Evolutionary conservation across 2,797 vertebrate species (phyloP).

Genomic region (Scolopax bukidnonensis): DNA sequence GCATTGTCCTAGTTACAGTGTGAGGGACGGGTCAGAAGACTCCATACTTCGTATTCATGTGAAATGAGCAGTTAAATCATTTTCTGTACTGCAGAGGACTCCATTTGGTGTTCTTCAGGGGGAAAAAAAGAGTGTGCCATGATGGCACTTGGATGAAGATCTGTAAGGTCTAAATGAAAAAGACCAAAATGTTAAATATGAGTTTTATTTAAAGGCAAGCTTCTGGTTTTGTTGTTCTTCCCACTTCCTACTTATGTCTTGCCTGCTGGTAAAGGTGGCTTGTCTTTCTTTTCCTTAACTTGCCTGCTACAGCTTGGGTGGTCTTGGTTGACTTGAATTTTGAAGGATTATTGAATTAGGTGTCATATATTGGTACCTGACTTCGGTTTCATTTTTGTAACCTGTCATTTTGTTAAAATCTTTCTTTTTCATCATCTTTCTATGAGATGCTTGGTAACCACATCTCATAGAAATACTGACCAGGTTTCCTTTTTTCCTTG

Average conservation of each 20-base stretch:
- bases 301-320: not conserved
- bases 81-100: not conserved
- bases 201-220: not conserved
- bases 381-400: not conserved
- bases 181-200: not conserved
- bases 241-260: not conserved
- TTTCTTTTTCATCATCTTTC: not conserved
- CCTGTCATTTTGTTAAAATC: not conserved
- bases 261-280: not conserved
- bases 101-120: not conserved
- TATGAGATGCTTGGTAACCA: not conserved
- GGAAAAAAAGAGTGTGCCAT: fast-evolving
- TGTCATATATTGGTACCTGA: not conserved
- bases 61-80: not conserved
- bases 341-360: not conserved
- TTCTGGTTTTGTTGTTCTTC: not conserved
- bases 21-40: not conserved
- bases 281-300: not conserved
- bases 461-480: not conserved
- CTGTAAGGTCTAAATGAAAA: not conserved
- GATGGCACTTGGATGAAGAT: not conserved
- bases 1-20: not conserved
- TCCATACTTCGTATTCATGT: not conserved
- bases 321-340: not conserved
- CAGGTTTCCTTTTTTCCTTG: not conserved